Evolutionary conservation across 2,113 vertebrate species (phyloP).

Genomic region (Sceloporus tristichus): DNA sequence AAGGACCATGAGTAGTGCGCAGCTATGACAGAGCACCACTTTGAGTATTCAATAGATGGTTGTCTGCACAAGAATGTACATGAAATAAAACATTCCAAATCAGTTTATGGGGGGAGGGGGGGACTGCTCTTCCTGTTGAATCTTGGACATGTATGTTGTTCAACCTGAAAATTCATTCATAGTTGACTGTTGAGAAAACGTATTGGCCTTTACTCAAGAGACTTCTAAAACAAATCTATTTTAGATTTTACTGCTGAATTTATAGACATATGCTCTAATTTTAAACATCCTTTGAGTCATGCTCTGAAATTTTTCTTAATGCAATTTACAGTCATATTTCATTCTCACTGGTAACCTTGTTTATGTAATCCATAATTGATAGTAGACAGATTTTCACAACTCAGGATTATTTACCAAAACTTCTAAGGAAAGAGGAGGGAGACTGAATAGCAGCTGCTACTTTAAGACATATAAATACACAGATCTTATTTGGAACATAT

Average conservation of each 20-base stretch:
- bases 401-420: neutral
- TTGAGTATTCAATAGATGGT: no score
- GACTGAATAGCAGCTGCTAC: neutral
- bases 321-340: neutral
- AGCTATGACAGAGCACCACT: no score
- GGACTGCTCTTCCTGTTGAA: neutral
- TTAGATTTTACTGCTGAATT: neutral
- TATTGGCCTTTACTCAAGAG: neutral
- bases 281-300: neutral
- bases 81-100: neutral
- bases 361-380: slow-evolving; percentile 33
- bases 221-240: neutral
- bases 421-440: neutral
- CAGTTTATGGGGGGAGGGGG: neutral
- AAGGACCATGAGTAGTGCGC: no score
- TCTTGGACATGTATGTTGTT: neutral
- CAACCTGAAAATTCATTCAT: neutral
- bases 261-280: neutral
- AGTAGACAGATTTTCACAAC: slow-evolving; percentile 17
- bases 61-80: neutral
- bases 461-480: neutral
- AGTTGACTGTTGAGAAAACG: neutral
- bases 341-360: neutral
- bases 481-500: slow-evolving; percentile 11
- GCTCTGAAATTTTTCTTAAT: slow-evolving; percentile 3